Percentiles rank a stretch among this genome's conserved stretches.
Conservation (phyloP, 2,113 vertebrate genomes). For the Macaca fascicularis region T2T-MFA8v1.1 NC_088391.1:89042501-89043000, state of each 20-base stretch:
- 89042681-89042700: background rate
- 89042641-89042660: background rate
- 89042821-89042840: no score
- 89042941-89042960: no score
- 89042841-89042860: no score
- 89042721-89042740: slow-evolving; percentile 8
- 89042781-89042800: no score
- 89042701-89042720: background rate
- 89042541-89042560: background rate
- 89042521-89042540: background rate
- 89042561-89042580: background rate
- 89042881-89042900: no score
- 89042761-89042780: no score
- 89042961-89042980: no score
- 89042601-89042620: background rate
- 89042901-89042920: no score
- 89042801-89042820: no score
- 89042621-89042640: background rate
- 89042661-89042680: background rate
- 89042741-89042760: background rate
- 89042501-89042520: background rate
- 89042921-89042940: no score
- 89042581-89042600: background rate
- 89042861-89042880: no score
- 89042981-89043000: no score